Conservation (phyloP, 1,140 invertebrate genomes). For the Macrotrachela quadricornifera region DNA sequence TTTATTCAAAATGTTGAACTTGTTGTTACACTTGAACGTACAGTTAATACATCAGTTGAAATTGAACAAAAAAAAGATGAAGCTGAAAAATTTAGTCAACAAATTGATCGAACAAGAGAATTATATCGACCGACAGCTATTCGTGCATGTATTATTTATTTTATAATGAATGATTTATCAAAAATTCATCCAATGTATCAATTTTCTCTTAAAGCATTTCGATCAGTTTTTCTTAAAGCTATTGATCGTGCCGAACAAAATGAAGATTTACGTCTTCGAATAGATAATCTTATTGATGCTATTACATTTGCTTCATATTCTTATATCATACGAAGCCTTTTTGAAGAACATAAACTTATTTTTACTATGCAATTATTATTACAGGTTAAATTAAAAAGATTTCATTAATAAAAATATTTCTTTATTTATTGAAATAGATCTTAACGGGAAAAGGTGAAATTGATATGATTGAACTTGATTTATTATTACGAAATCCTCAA, state of each 20-base stretch:
- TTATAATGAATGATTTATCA: constrained; percentile 83
- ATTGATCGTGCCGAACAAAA: constrained; percentile 61
- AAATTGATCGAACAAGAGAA: constrained; percentile 78
- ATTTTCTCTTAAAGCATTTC: constrained; percentile 88
- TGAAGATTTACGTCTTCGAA: constrained; percentile 50
- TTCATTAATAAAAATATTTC: too few relatives aligned
- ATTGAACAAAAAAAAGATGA: constrained; percentile 74
- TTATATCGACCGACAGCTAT: constrained; percentile 72
- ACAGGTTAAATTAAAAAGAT: constrained; percentile 37
- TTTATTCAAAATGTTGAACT: constrained; percentile 68
- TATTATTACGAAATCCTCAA: constrained; percentile 66
- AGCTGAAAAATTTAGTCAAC: constrained; percentile 66
- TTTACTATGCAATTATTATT: constrained; percentile 88
- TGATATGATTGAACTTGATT: constrained; percentile 60
- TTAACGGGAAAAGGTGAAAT: constrained; percentile 62
- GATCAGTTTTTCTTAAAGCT: constrained; percentile 85
- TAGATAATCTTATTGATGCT: constrained; percentile 72
- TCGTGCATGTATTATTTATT: constrained; percentile 71
- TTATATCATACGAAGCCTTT: constrained; percentile 74
- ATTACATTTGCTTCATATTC: constrained; percentile 80
- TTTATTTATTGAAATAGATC: constrained; percentile 21
- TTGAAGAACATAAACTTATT: constrained; percentile 87
- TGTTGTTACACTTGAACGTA: constrained; percentile 84
- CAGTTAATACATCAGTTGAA: constrained; percentile 76
- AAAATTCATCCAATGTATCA: constrained; percentile 93